phyloP scores from a whole-genome alignment of 2,797 vertebrate species.

The Enteromius viviparus region DNA sequence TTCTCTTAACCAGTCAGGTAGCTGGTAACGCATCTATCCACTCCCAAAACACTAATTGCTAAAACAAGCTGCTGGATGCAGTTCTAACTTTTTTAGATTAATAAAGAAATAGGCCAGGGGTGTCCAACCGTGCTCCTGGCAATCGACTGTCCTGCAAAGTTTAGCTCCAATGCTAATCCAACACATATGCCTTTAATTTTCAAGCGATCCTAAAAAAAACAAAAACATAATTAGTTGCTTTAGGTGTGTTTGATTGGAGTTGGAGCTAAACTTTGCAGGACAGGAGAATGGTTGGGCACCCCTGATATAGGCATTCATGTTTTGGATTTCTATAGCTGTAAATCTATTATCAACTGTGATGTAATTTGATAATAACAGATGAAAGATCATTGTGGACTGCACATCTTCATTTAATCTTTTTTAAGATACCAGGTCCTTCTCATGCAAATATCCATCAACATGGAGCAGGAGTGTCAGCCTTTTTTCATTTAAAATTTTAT shows the following conservation, averaged over 20 bases:
- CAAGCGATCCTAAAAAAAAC: too few relatives aligned
- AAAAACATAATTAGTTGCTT: too few relatives aligned
- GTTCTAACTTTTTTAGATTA: not conserved
- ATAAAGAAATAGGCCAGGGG: too few relatives aligned
- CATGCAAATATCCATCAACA: conserved; percentile 11
- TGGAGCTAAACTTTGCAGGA: too few relatives aligned
- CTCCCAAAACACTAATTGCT: not conserved
- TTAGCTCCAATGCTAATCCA: too few relatives aligned
- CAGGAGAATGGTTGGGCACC: too few relatives aligned
- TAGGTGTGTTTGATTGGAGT: too few relatives aligned
- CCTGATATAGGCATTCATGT: too few relatives aligned
- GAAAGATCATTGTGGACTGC: not conserved
- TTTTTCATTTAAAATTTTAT: conserved; percentile 2
- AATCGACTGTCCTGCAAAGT: too few relatives aligned
- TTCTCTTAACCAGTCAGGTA: conserved; percentile 1
- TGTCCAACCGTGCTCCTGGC: too few relatives aligned
- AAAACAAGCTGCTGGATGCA: not conserved
- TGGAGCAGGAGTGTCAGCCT: conserved; percentile 2
- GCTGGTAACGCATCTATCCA: not conserved
- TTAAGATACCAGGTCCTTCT: not conserved
- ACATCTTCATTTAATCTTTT: conserved; percentile 9
- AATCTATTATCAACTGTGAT: not conserved
- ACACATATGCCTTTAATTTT: too few relatives aligned
- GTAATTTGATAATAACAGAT: not conserved
- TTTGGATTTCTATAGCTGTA: too few relatives aligned